A percentile compares a stretch with the other conserved stretches of the same genome.
These are phyloP conservation scores for Anastatus disparis DNA, from an alignment of 1,140 invertebrate genomes.

Conservation along the genomic window DNA sequence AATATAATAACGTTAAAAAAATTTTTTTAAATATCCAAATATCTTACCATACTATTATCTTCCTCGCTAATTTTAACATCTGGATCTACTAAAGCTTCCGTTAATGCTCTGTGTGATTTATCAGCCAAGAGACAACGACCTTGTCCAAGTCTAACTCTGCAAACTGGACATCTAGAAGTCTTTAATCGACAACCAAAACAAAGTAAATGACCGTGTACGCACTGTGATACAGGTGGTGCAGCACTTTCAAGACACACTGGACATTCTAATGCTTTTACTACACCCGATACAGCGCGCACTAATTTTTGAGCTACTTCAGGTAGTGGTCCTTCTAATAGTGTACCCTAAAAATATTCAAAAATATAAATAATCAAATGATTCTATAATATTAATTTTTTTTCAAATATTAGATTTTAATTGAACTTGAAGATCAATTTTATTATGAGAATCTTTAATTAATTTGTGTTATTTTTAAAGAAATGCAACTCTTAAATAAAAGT, in stretches of 20 bases:
- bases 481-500: no score
- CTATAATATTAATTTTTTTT: no score
- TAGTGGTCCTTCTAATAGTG: slow-evolving; percentile 54
- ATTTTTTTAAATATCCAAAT: no score
- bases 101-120: slow-evolving; percentile 63
- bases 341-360: no score
- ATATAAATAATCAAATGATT: no score
- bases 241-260: slow-evolving; percentile 72
- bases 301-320: slow-evolving; percentile 60
- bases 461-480: no score
- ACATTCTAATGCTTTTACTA: slow-evolving; percentile 72
- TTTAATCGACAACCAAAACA: slow-evolving; percentile 72
- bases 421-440: no score
- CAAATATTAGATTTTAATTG: no score
- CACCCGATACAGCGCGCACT: slow-evolving; percentile 60
- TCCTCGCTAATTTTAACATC: slow-evolving; percentile 11
- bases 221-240: slow-evolving; percentile 72
- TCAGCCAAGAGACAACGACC: slow-evolving; percentile 70
- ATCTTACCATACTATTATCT: background rate
- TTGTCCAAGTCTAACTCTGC: slow-evolving; percentile 65
- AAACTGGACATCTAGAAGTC: slow-evolving; percentile 72
- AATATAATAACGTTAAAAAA: no score
- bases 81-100: slow-evolving; percentile 54
- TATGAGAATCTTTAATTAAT: no score
- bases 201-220: slow-evolving; percentile 74